Conservation (phyloP, 2,113 vertebrate species). For the Dicrurus megarhynchus region DNA sequence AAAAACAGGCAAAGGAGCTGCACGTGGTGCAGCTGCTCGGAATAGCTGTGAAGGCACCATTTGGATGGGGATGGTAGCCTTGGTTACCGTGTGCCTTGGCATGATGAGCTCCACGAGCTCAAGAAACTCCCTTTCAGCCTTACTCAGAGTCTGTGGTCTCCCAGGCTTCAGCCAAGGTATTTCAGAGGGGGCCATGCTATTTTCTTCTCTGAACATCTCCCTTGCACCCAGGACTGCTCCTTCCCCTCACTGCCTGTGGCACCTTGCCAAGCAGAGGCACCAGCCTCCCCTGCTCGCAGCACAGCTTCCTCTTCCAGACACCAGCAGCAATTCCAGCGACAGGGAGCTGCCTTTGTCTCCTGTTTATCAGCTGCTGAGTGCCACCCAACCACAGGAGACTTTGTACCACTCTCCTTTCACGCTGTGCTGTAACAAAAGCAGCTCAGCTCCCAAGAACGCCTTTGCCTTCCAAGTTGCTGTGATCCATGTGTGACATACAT, state of each 20-base stretch:
- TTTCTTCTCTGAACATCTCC: neutral
- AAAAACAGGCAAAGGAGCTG: neutral
- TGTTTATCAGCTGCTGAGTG: neutral
- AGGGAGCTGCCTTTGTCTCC: neutral
- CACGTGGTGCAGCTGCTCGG: neutral
- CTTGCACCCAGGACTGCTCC: neutral
- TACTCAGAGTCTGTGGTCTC: too few species aligned
- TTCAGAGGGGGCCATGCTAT: neutral
- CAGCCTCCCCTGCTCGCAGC: neutral
- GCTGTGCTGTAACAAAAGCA: neutral
- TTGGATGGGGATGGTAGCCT: too few species aligned
- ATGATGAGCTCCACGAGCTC: neutral
- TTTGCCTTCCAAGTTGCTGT: conserved; percentile 23
- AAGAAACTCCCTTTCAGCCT: neutral
- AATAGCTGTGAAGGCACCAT: fast-evolving
- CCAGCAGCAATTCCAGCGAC: neutral
- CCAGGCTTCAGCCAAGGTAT: neutral
- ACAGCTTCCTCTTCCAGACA: neutral
- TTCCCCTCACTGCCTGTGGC: fast-evolving
- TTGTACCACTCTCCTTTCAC: neutral
- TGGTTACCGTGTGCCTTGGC: too few species aligned
- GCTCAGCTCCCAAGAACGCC: neutral
- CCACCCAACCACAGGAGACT: neutral
- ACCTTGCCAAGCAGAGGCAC: neutral
- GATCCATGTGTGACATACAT: conserved; percentile 5